Base-by-base conservation (phyloP, 2,797 vertebrate species). In the Danio albolineatus region DNA sequence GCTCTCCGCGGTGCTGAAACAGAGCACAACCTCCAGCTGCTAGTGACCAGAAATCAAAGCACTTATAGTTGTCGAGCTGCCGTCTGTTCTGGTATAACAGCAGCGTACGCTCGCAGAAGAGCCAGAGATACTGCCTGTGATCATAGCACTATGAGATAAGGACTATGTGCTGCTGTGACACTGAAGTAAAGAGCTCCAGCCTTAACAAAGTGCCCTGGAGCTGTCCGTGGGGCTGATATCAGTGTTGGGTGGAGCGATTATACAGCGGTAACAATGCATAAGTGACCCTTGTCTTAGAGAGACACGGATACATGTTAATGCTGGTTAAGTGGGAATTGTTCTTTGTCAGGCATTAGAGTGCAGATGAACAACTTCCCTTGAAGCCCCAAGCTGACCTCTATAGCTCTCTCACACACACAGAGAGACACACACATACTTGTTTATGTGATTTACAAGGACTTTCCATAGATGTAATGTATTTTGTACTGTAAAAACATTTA, bases 261-360 rank as follows among this genome's bases (percentile, higher is more conserved):
- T 64, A n/a, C 36, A 38, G 49, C 57, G 13, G 4, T 13, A 44
- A 19, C 57, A 38, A 59, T n/a, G 36, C 13, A 38, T 69, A 79
- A 73, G 61, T 64, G 83, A 82, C 67, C 61, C 46, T 54, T 57
- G 48, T 67, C 59, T 61, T 56, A 41, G 36, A 36, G 54, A 62
- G 53, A 5, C 9, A 61, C 56, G 41, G 19, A 76, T 16, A 39
- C 17, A 83, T 76, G 72, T 72, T 79, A 65, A 56, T 71, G 21
- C 61, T 48, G 57, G 41, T 79, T 80, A 72, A 82, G 64, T 79
- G 61, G 72, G 78, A 72, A 54, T 65, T 54, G 53, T 66, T 82
- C 17, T 76, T 71, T 76, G 57, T 61, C 41, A 61, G 17, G 14
- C 28, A 73, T 62, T 28, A 78, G 38, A 16, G 54, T 73, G 53